phyloP scores from a whole-genome alignment of 2,113 vertebrate genomes.

The Solea solea region DNA sequence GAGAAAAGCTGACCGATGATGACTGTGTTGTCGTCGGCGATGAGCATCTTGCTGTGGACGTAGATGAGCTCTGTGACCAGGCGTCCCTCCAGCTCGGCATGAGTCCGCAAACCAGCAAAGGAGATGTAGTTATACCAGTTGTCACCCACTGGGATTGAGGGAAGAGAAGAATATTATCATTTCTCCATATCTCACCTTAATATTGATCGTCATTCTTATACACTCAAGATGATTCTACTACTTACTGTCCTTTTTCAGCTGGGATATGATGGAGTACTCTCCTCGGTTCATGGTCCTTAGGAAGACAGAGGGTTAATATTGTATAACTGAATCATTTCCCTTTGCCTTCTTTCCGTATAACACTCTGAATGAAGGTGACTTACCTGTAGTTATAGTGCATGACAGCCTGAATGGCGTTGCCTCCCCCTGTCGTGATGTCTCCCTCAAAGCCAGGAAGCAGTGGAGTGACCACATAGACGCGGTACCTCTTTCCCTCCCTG shows the following conservation, averaged over 20 bases:
- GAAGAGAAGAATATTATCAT: not conserved
- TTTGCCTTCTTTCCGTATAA: not conserved
- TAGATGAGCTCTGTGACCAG: conserved; percentile 97
- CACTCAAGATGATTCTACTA: not conserved
- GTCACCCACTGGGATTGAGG: conserved; percentile 86
- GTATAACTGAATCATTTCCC: not conserved
- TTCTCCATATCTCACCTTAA: not conserved
- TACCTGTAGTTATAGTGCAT: conserved; percentile 99
- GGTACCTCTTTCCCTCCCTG: conserved; percentile 90
- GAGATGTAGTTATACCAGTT: conserved; percentile 99
- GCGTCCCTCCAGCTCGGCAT: conserved; percentile 90
- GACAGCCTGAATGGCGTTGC: conserved; percentile 92
- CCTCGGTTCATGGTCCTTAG: conserved; percentile 94
- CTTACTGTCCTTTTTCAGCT: conserved; percentile 91
- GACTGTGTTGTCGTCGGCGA: conserved; percentile 95
- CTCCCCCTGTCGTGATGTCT: conserved; percentile 95
- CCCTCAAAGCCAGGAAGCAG: conserved; percentile 97
- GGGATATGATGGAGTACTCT: conserved; percentile 93
- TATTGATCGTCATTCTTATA: not conserved
- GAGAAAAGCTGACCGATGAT: conserved; percentile 89
- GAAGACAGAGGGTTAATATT: not conserved
- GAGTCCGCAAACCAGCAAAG: conserved; percentile 93
- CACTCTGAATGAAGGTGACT: not conserved
- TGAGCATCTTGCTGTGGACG: conserved; percentile 97
- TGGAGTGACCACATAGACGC: conserved; percentile 94